Conservation (phyloP, 2,888 invertebrate species). For the Rhingia campestris region DNA sequence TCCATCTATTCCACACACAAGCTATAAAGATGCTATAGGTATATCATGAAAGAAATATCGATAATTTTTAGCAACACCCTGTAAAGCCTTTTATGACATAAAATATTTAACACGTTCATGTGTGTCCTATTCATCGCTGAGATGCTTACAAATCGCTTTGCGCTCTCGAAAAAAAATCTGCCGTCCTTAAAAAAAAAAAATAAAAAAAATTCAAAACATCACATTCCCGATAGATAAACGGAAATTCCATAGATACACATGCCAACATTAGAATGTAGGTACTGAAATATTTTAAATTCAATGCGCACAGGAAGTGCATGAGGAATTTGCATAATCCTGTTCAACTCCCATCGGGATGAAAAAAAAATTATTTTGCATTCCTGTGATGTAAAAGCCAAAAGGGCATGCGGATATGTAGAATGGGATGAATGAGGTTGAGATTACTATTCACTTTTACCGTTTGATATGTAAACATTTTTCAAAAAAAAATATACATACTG, state of each 20-base stretch:
- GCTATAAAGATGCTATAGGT: not conserved
- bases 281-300: not conserved
- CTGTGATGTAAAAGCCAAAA: slow-evolving; percentile 1
- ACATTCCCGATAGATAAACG: not conserved
- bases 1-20: not conserved
- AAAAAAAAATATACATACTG: too few species aligned
- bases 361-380: not conserved
- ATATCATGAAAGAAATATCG: not conserved
- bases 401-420: not conserved
- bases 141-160: too few species aligned
- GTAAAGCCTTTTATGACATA: too few species aligned
- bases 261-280: too few species aligned
- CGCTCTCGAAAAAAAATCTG: too few species aligned
- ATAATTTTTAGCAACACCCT: too few species aligned
- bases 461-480: too few species aligned
- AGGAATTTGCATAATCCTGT: slow-evolving; percentile 4
- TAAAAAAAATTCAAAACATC: not conserved
- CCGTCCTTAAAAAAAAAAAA: not conserved
- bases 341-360: not conserved
- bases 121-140: too few species aligned
- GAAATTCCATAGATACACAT: not conserved
- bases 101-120: too few species aligned
- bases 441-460: too few species aligned
- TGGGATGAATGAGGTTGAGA: too few species aligned
- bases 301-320: slow-evolving; percentile 1